phyloP scores from a whole-genome alignment of 2,113 vertebrate species.

The Marcusenius ussheri region DNA sequence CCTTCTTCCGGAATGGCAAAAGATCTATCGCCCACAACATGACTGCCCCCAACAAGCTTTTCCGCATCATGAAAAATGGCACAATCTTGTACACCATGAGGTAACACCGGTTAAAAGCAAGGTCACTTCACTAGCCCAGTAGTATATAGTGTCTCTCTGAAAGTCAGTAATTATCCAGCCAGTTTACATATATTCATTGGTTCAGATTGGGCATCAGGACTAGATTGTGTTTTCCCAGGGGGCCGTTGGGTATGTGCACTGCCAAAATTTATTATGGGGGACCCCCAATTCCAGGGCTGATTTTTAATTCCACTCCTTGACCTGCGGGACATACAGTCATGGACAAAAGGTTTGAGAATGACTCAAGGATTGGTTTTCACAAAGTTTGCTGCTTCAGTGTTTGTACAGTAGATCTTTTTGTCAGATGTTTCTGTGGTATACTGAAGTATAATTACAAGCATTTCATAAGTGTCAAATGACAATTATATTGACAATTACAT shows the following conservation, averaged over 20 bases:
- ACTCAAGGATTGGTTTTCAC: no score
- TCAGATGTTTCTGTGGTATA: no score
- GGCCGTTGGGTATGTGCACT: not conserved
- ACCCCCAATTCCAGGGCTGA: not conserved
- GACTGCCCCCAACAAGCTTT: conserved; percentile 95
- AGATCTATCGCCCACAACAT: conserved; percentile 95
- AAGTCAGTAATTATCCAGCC: not conserved
- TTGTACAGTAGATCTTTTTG: no score
- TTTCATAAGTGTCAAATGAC: no score
- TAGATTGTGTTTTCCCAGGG: not conserved
- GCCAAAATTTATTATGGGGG: not conserved
- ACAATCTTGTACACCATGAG: conserved; percentile 99
- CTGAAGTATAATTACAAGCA: no score
- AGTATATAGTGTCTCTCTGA: not conserved
- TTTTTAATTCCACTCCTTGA: not conserved
- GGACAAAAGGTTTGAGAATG: no score
- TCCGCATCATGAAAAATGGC: conserved; percentile 98
- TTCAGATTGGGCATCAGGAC: not conserved
- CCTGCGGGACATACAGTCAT: not conserved
- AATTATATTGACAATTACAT: no score
- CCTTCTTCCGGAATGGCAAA: conserved; percentile 98
- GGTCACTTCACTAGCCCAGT: not conserved
- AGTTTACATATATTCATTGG: not conserved
- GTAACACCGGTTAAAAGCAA: conserved; percentile 48
- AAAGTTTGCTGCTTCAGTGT: no score